Conservation (phyloP, 2,113 vertebrate genomes). For the Amblyopsis rosae region DNA sequence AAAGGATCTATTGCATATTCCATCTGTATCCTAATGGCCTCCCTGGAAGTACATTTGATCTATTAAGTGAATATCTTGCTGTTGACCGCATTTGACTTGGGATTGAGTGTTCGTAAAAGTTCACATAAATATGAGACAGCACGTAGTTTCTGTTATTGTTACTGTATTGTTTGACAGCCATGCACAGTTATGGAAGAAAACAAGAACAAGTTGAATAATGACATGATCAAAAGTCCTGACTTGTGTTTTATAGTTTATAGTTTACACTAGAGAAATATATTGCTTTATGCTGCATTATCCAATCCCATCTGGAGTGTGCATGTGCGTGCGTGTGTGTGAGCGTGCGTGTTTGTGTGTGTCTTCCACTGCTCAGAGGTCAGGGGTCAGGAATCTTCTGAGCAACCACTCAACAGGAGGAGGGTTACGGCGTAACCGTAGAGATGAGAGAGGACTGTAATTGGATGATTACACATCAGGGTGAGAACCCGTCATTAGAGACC, state of each 20-base stretch:
- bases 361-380: slow-evolving; percentile 48
- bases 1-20: too few relatives aligned
- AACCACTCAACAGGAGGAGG: slow-evolving; percentile 56
- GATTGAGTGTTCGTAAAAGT: too few relatives aligned
- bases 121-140: too few relatives aligned
- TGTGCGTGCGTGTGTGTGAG: slow-evolving; percentile 14
- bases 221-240: slow-evolving; percentile 63
- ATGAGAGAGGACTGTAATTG: slow-evolving; percentile 75
- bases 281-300: slow-evolving; percentile 61
- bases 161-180: not conserved
- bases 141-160: slow-evolving; percentile 19
- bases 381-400: slow-evolving; percentile 68
- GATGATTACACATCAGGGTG: slow-evolving; percentile 66
- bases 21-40: too few relatives aligned
- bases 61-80: too few relatives aligned
- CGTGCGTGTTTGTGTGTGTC: slow-evolving; percentile 13
- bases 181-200: slow-evolving; percentile 11
- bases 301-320: slow-evolving; percentile 35
- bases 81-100: too few relatives aligned
- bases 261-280: slow-evolving; percentile 58
- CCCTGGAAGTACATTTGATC: too few relatives aligned
- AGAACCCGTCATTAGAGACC: slow-evolving; percentile 68
- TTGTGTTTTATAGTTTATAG: slow-evolving; percentile 57
- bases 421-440: slow-evolving; percentile 62
- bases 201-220: slow-evolving; percentile 23